Percentiles rank a stretch among this genome's conserved stretches.
Evolutionary conservation across 92 coral and sea anemone species (phyloP).

Genomic region (Desmophyllum pertusum): DNA sequence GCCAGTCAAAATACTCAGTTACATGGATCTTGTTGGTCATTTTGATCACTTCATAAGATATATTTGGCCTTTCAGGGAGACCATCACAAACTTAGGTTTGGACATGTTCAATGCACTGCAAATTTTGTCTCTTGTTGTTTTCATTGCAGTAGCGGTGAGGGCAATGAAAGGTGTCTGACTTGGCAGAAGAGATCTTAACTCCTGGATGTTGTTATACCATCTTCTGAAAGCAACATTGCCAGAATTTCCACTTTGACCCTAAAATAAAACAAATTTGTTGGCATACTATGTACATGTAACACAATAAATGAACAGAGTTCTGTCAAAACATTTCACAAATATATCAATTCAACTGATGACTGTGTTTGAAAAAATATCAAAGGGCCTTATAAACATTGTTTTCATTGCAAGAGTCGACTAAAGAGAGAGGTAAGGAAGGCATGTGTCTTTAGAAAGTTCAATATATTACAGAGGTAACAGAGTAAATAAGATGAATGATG

Average conservation of each 20-base stretch:
- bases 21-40: conserved; percentile 35
- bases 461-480: too few relatives aligned
- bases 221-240: conserved; percentile 16
- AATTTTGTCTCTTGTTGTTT: conserved; percentile 23
- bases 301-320: too few relatives aligned
- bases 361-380: too few relatives aligned
- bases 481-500: too few relatives aligned
- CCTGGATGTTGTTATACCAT: not conserved
- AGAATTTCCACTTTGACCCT: conserved; percentile 13
- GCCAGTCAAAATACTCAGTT: conserved; percentile 36
- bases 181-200: conserved; percentile 6
- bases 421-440: too few relatives aligned
- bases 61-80: conserved; percentile 28
- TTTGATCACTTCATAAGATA: conserved; percentile 6
- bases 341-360: too few relatives aligned
- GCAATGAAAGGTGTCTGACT: conserved; percentile 27
- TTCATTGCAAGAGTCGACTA: too few relatives aligned
- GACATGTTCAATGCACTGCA: conserved; percentile 21
- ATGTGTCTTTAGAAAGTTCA: too few relatives aligned
- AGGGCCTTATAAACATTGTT: too few relatives aligned
- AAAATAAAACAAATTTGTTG: conserved; percentile 1
- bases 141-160: conserved; percentile 17
- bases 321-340: too few relatives aligned
- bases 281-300: too few relatives aligned
- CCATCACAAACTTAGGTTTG: conserved; percentile 31